Conservation (phyloP, 2,888 invertebrate genomes). For the Scaptomyza cyrtandrae region DNA sequence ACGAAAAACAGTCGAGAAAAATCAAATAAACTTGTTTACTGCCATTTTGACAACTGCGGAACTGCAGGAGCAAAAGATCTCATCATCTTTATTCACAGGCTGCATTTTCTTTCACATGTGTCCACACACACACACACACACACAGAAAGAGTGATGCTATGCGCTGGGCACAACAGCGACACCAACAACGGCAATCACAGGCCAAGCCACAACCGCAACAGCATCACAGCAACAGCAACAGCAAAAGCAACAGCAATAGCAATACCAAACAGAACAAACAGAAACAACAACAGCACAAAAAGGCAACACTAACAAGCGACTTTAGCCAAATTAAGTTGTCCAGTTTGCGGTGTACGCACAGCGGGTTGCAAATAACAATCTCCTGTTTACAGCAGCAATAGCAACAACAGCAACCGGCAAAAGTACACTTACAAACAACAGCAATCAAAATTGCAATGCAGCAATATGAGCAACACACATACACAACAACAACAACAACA, state of each 20-base stretch:
- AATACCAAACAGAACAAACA: background rate
- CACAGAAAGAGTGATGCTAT: constrained; percentile 34
- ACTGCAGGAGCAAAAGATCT: constrained; percentile 30
- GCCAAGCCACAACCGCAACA: constrained; percentile 4
- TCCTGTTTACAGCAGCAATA: constrained; percentile 70
- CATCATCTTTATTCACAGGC: constrained; percentile 55
- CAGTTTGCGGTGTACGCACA: constrained; percentile 80
- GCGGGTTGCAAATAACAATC: constrained; percentile 79
- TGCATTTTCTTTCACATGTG: constrained; percentile 50
- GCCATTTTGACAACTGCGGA: constrained; percentile 55
- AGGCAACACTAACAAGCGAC: constrained; percentile 75
- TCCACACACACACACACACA: background rate
- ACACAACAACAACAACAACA: constrained; percentile 38
- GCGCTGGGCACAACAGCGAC: constrained; percentile 20
- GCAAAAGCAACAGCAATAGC: constrained; percentile 18
- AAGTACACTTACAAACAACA: constrained; percentile 57
- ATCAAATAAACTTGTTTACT: constrained; percentile 50
- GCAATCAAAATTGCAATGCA: constrained; percentile 66
- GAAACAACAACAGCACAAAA: constrained; percentile 17
- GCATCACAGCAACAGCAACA: constrained; percentile 1
- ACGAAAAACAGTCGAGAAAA: constrained; percentile 21
- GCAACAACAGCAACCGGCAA: constrained; percentile 37
- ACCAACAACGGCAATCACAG: constrained; percentile 8
- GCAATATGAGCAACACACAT: constrained; percentile 45
- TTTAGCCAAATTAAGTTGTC: constrained; percentile 81